Evolutionary conservation across 2,113 vertebrate species (phyloP).

Genomic region (Numenius arquata): DNA sequence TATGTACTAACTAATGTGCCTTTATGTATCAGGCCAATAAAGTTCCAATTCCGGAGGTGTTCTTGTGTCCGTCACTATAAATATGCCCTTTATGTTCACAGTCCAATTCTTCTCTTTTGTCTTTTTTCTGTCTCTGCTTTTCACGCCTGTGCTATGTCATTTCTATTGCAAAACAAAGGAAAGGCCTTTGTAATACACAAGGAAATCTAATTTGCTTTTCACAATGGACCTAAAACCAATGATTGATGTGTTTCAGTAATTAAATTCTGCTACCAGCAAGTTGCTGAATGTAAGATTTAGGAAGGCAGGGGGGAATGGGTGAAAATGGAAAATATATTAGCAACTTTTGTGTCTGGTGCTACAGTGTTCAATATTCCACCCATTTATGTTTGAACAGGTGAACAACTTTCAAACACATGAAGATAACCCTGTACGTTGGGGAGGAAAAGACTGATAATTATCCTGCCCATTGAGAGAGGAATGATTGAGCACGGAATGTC

Average conservation of each 20-base stretch:
- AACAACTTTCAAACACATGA: background rate
- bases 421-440: background rate
- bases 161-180: conserved; percentile 48
- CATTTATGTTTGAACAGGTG: background rate
- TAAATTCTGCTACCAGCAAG: conserved; percentile 40
- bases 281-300: conserved; percentile 36
- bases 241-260: conserved; percentile 60
- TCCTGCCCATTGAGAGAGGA: background rate
- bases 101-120: background rate
- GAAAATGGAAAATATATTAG: conserved; percentile 27
- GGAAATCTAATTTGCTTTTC: conserved; percentile 49
- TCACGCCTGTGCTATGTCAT: background rate
- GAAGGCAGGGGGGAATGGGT: background rate
- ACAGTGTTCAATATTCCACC: background rate
- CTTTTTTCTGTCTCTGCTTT: background rate
- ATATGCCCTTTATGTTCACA: background rate
- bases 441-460: background rate
- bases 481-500: background rate
- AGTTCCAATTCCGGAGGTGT: background rate
- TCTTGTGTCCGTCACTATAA: background rate
- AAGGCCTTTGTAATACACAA: conserved; percentile 6
- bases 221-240: conserved; percentile 33
- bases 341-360: background rate
- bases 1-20: background rate
- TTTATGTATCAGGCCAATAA: background rate